Conservation (phyloP, 2,888 invertebrate genomes). For the Oconnorella tubifera region DNA sequence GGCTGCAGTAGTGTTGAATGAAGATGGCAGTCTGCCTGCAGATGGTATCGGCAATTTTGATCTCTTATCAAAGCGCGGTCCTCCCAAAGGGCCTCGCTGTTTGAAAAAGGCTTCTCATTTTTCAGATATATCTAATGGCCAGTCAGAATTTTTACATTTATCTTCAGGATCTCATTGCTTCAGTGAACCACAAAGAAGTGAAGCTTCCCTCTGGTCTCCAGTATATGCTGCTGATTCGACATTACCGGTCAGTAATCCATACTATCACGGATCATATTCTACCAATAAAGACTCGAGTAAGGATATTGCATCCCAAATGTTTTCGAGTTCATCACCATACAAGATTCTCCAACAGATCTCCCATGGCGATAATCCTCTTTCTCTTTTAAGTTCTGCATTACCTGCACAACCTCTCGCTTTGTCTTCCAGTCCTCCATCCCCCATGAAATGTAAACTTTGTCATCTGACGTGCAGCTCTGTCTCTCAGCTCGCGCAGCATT, state of each 20-base stretch:
- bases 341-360: not conserved
- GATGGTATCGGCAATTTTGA: conserved; percentile 47
- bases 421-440: not conserved
- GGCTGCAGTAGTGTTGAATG: conserved; percentile 73
- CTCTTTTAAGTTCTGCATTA: not conserved
- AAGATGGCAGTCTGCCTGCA: conserved; percentile 53
- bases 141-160: too few species aligned
- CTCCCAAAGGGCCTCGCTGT: conserved; percentile 49
- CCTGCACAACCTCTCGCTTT: conserved; percentile 26
- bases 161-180: too few species aligned
- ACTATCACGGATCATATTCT: too few species aligned
- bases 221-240: not conserved
- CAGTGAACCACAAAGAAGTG: not conserved
- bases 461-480: conserved; percentile 47
- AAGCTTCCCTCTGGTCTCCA: not conserved
- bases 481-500: conserved; percentile 53
- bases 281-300: too few species aligned
- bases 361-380: not conserved
- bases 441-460: conserved; percentile 55
- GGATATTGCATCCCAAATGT: too few species aligned
- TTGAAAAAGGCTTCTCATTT: conserved; percentile 12
- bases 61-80: conserved; percentile 50
- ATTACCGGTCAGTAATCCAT: not conserved
- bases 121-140: too few species aligned
- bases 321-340: not conserved